A percentile compares a stretch with the other conserved stretches of the same genome.
These are phyloP conservation scores for Megalops atlanticus DNA, from an alignment of 2,113 vertebrate species.

Conservation along the genomic window DNA sequence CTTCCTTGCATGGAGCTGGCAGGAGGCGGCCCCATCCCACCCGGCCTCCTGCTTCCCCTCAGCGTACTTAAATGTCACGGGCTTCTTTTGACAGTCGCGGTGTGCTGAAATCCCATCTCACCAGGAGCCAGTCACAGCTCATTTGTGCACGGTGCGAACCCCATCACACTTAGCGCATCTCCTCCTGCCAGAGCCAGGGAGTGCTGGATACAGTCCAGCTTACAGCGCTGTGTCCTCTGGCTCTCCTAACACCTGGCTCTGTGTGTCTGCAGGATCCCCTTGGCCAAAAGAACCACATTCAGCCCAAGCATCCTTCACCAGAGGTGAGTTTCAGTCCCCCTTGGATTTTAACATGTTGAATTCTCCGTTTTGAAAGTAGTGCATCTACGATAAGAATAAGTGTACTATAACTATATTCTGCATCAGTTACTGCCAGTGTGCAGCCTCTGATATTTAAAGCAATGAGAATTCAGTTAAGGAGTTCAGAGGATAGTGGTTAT, in stretches of 20 bases:
- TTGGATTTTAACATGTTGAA: background rate
- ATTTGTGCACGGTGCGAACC: background rate
- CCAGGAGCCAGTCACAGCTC: background rate
- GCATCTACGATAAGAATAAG: background rate
- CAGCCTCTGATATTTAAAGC: background rate
- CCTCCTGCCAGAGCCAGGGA: too few relatives aligned
- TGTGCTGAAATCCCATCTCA: background rate
- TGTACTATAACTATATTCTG: background rate
- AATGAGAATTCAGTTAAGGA: background rate
- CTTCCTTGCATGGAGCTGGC: background rate
- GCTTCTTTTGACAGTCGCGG: background rate
- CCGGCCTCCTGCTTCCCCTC: too few relatives aligned
- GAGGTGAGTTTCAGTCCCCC: conserved; percentile 64
- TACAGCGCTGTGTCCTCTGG: background rate
- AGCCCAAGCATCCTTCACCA: conserved; percentile 40
- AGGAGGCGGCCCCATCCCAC: background rate
- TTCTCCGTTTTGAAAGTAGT: background rate
- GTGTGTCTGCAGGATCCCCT: conserved; percentile 63
- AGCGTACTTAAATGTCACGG: background rate
- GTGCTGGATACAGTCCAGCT: too few relatives aligned
- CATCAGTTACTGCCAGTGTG: background rate
- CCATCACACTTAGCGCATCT: too few relatives aligned
- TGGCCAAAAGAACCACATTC: conserved; percentile 66
- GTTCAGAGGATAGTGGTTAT: background rate
- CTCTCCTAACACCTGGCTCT: background rate